Evolutionary conservation across 2,888 invertebrate species (phyloP), one percentile per base, ranked within the genome.

Genomic region (Eupithecia vulgata): DNA sequence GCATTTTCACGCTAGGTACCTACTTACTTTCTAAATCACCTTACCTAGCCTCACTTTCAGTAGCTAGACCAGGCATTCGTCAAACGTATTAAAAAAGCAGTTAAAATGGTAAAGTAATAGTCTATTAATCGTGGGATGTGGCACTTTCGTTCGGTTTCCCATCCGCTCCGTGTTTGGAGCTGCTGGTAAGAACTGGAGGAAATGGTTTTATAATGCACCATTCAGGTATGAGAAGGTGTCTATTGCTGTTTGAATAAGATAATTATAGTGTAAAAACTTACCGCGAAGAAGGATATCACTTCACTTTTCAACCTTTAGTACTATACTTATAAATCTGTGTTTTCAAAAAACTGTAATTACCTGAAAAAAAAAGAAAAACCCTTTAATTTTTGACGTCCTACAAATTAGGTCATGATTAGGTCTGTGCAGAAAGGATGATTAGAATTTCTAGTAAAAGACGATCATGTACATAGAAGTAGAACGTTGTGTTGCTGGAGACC

Each of bases 61-160:
- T 21, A 37, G n/a, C n/a, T 12, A n/a, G 5, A 37, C 37, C 21
- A 37, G 10, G 15, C n/a, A 37, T 67, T 35, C 35, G 42, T 67
- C 42, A 71, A 65, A 57, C 45, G 45, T 21, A 35, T 70, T 35
- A 21, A 66, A 59, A 45, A 59, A 67, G 45, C 21, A 25, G 37
- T 68, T 68, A 68, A 57, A 37, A 64, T 25, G 40, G 64, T 68
- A 57, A 64, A 52, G 35, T 71, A 66, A 67, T 12, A 59, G 67
- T 68, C 57, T 71, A 66, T 70, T 69, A 61, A 73, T 34, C 61
- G 69, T 66, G 40, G 77, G 72, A 77, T 76, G 76, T 76, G 65
- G 75, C 25, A 74, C 77, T 77, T 76, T 78, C 76, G 61, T 67
- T 61, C 71, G 25, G 30, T 76, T 74, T 77, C 76, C 37, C 72